phyloP scores from a whole-genome alignment of 2,888 invertebrate genomes.

The Ornithoptera alexandrae region DNA sequence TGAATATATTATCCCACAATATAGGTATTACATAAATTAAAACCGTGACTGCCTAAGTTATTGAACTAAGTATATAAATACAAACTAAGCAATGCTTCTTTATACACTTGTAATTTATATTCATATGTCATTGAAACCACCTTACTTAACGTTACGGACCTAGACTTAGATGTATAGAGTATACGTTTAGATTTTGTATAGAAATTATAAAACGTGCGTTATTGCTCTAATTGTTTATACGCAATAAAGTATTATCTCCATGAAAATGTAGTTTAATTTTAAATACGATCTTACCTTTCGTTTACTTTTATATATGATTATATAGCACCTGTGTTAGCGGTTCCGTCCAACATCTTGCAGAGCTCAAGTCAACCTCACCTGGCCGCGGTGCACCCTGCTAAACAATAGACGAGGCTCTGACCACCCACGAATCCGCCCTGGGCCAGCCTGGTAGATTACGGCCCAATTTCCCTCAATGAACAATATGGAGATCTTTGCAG shows the following conservation, averaged over 20 bases:
- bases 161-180: slow-evolving; percentile 32
- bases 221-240: slow-evolving; percentile 54
- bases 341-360: no score
- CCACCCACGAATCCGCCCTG: no score
- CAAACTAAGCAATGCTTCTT: slow-evolving; percentile 4
- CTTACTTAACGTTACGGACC: slow-evolving; percentile 31
- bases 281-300: neutral
- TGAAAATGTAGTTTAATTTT: slow-evolving; percentile 31
- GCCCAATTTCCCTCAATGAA: no score
- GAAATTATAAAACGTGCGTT: slow-evolving; percentile 37
- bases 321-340: no score
- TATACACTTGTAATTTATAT: slow-evolving; percentile 15
- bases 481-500: no score
- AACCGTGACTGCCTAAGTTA: neutral
- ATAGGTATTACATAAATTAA: neutral
- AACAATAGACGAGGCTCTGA: no score
- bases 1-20: neutral
- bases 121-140: slow-evolving; percentile 34
- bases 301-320: neutral
- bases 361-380: no score
- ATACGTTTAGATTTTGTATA: slow-evolving; percentile 42
- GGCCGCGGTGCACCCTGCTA: no score
- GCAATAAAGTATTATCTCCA: slow-evolving; percentile 63
- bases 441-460: no score
- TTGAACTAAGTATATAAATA: slow-evolving; percentile 1